Percentiles rank a stretch among this genome's conserved stretches.
phyloP scores from a whole-genome alignment of 35 echinoderm and acorn worm species.

The Heliocidaris erythrogramma region DNA sequence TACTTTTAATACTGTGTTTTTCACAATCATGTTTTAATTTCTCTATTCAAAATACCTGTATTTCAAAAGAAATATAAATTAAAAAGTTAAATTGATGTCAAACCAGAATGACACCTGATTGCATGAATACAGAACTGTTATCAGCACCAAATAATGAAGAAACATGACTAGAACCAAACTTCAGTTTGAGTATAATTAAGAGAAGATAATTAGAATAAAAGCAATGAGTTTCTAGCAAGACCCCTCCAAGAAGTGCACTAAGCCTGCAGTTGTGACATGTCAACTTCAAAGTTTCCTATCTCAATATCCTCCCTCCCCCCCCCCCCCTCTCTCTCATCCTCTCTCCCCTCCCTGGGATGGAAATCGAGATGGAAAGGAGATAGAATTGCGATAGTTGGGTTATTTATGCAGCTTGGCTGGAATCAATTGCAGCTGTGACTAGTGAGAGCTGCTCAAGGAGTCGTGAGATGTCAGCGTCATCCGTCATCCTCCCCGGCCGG shows the following conservation, averaged over 20 bases:
- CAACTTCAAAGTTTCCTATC: neutral
- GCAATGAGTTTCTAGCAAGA: neutral
- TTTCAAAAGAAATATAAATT: too few relatives aligned
- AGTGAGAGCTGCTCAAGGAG: conserved; percentile 27
- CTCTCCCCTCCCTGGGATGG: neutral
- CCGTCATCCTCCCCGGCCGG: neutral
- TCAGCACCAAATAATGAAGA: neutral
- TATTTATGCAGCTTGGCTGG: conserved; percentile 13
- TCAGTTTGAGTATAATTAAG: neutral
- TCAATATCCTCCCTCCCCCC: neutral
- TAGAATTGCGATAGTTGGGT: neutral
- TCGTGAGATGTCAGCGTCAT: conserved; percentile 34
- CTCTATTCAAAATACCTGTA: too few relatives aligned
- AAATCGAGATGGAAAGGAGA: neutral
- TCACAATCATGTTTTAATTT: too few relatives aligned
- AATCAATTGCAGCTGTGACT: conserved; percentile 44
- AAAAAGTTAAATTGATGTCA: too few relatives aligned
- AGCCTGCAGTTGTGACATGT: neutral
- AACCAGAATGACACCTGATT: too few relatives aligned
- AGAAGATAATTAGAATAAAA: neutral
- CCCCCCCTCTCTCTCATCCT: neutral
- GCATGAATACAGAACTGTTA: too few relatives aligned
- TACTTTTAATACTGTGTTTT: too few relatives aligned
- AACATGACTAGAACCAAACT: neutral
- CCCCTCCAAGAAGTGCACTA: neutral